These are phyloP conservation scores for Metallyticus violacea DNA, from an alignment of 2,888 invertebrate species.

Conservation along the genomic window DNA sequence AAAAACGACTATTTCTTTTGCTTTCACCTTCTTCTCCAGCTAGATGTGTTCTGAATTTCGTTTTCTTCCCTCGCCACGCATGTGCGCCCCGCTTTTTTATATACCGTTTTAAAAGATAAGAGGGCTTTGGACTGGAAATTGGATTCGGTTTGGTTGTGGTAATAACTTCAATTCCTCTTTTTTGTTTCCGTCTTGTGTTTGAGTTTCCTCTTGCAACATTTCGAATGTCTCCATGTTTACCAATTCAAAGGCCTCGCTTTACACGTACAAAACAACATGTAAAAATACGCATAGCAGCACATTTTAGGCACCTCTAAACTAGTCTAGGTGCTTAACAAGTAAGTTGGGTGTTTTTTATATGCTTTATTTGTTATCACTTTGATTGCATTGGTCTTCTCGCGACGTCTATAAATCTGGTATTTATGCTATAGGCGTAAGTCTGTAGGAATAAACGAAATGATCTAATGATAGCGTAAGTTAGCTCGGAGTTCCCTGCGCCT, in stretches of 20 bases:
- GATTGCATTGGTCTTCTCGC: no score
- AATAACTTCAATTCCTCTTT: background rate
- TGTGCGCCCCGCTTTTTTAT: background rate
- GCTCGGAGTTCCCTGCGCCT: no score
- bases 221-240: background rate
- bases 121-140: background rate
- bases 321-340: no score
- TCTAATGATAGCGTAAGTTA: no score
- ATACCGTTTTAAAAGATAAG: background rate
- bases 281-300: background rate
- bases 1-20: background rate
- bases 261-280: background rate
- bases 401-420: no score
- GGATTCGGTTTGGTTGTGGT: background rate
- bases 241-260: background rate
- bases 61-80: background rate
- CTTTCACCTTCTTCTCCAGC: background rate
- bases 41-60: background rate
- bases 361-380: no score
- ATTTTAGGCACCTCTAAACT: background rate
- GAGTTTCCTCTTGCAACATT: no score
- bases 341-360: no score
- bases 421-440: no score
- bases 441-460: no score
- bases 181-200: background rate